Percentiles rank a stretch among this genome's conserved stretches.
Evolutionary conservation across 2,797 vertebrate genomes (phyloP).

Genomic region (Argentina silus): DNA sequence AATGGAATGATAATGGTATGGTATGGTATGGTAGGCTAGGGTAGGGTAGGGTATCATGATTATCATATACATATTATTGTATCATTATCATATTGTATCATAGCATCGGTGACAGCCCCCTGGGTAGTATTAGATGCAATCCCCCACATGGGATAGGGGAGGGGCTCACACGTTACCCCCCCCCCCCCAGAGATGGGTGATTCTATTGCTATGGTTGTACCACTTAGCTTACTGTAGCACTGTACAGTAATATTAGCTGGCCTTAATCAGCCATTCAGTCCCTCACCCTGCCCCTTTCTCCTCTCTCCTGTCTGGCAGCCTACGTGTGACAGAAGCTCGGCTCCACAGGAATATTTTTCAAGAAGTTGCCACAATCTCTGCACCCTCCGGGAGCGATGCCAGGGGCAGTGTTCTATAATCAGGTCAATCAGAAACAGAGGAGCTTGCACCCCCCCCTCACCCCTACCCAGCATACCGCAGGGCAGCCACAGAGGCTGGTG

Average conservation of each 20-base stretch:
- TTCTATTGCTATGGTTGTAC: background rate
- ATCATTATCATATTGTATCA: too few relatives aligned
- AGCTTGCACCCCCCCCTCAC: conserved; percentile 36
- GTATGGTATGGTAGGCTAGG: too few relatives aligned
- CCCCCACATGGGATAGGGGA: background rate
- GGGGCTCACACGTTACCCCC: background rate
- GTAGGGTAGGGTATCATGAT: too few relatives aligned
- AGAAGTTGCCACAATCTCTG: background rate
- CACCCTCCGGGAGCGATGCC: conserved; percentile 13
- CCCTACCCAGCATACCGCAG: conserved; percentile 26
- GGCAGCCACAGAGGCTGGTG: conserved; percentile 12
- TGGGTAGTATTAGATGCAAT: background rate
- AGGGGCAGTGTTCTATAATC: conserved; percentile 8
- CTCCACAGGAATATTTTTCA: background rate
- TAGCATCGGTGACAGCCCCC: too few relatives aligned
- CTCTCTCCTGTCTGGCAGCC: background rate
- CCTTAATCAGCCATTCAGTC: conserved; percentile 2
- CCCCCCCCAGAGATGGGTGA: background rate
- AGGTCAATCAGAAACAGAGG: conserved; percentile 29
- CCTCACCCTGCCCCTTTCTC: background rate
- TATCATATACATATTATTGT: too few relatives aligned
- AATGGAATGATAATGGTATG: too few relatives aligned
- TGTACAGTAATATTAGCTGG: background rate
- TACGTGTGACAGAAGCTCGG: conserved; percentile 2
- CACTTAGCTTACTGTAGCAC: background rate